These are phyloP conservation scores for Drosophila seclusa DNA, from an alignment of 2,888 invertebrate genomes.

Conservation along the genomic window DNA sequence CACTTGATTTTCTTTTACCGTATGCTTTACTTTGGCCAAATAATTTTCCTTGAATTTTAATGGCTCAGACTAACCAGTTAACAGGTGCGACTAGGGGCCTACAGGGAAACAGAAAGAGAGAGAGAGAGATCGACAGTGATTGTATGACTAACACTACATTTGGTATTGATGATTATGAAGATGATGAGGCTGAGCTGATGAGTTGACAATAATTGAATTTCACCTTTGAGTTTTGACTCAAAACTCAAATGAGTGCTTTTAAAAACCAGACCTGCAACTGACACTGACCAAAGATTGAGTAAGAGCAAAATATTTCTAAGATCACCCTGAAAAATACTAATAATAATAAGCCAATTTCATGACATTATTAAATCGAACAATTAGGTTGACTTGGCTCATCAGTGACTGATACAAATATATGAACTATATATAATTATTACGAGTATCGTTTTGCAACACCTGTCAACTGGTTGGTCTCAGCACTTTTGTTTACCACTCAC, in stretches of 20 bases:
- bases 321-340: conserved; percentile 12
- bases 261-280: conserved; percentile 36
- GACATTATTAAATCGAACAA: conserved; percentile 6
- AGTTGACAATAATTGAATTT: conserved; percentile 53
- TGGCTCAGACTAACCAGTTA: conserved; percentile 60
- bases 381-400: conserved; percentile 16
- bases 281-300: conserved; percentile 20
- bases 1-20: conserved; percentile 44
- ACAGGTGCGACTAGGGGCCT: conserved; percentile 69
- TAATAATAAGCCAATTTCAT: conserved; percentile 10
- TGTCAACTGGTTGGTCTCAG: conserved; percentile 26
- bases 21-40: conserved; percentile 54
- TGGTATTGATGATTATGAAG: conserved; percentile 54
- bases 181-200: conserved; percentile 24
- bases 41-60: conserved; percentile 42
- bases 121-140: conserved; percentile 6
- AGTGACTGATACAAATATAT: conserved; percentile 28
- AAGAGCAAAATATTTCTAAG: conserved; percentile 18
- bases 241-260: conserved; percentile 6
- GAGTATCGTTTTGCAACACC: conserved; percentile 10
- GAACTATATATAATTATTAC: neutral
- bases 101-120: neutral
- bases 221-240: conserved; percentile 54
- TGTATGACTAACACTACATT: conserved; percentile 63
- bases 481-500: conserved; percentile 3